Base-by-base conservation (phyloP, 2,888 invertebrate genomes). In the Parapristionchus giblindavisi region DNA sequence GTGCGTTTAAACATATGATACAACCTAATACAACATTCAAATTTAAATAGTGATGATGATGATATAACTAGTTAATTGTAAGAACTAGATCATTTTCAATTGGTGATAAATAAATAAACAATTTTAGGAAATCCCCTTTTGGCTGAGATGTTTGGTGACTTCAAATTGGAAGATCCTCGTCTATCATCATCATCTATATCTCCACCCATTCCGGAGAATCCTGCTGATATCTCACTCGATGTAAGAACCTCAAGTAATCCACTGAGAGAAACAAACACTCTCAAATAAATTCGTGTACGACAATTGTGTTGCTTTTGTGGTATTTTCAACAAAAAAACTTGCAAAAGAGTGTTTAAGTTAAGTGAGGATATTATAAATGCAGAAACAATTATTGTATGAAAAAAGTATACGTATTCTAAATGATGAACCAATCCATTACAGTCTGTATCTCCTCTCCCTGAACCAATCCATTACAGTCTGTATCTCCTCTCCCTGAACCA, bases 81-180 rank as follows among this genome's bases (percentile, higher is more conserved):
- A 24, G 8, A 6, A 5, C 6, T 54, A 54, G 6, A n/a, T 54
- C 11, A n/a, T n/a, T 54, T 54, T 24, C 54, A 32, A n/a, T 1
- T 2, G 21, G n/a, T 52, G 17, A 29, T 1, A 24, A 61, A 29
- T 6, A 24, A 8, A 38, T n/a, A 8, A 36, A n/a, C 2, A 34
- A n/a, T n/a, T 3, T 43, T 51, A 60, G 73, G 73, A 0, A 86
- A 87, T 75, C 85, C 87, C 6, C 77, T 87, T n/a, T 80, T 87
- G 6, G 80, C 85, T 70, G 87, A 87, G 76, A 83, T 87, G 82
- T 87, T 87, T 75, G 84, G 86, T 36, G 84, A 83, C 72, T 77
- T 77, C 72, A 79, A 78, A 29, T 78, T 81, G 43, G 83, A 81
- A 43, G 77, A 80, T 66, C 71, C 79, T n/a, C 78, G 76, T 4